Percentiles rank a stretch among this genome's conserved stretches.
Conservation (phyloP, 2,113 vertebrate species). For the Hypanus sabinus region DNA sequence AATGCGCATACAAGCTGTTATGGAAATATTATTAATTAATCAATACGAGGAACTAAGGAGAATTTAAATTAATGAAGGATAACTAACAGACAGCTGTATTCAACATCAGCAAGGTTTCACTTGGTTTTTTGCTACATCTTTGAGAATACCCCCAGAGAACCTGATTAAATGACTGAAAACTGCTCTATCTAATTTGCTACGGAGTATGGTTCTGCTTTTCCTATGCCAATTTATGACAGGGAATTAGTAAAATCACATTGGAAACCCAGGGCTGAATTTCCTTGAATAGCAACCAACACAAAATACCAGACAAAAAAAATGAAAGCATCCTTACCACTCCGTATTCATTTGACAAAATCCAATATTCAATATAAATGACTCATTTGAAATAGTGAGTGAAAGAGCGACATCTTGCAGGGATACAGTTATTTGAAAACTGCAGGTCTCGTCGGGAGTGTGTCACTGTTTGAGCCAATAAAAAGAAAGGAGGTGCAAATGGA, state of each 20-base stretch:
- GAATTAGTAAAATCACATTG: not conserved
- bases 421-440: too few relatives aligned
- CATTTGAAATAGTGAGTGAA: too few relatives aligned
- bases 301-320: not conserved
- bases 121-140: not conserved
- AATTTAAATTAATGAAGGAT: not conserved
- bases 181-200: not conserved
- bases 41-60: not conserved
- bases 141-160: not conserved
- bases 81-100: not conserved
- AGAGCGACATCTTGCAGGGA: too few relatives aligned
- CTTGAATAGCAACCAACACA: not conserved
- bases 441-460: too few relatives aligned
- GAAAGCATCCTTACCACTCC: not conserved
- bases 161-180: not conserved
- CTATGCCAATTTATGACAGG: not conserved
- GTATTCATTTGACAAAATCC: not conserved
- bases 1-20: not conserved
- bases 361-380: too few relatives aligned
- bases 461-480: too few relatives aligned
- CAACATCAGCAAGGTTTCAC: not conserved
- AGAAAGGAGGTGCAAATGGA: too few relatives aligned
- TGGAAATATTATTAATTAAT: not conserved
- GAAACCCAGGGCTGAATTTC: not conserved
- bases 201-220: not conserved